A percentile compares a stretch with the other conserved stretches of the same genome.
Conservation (phyloP, 2,113 vertebrate species). For the Dryoscopus gambensis region DNA sequence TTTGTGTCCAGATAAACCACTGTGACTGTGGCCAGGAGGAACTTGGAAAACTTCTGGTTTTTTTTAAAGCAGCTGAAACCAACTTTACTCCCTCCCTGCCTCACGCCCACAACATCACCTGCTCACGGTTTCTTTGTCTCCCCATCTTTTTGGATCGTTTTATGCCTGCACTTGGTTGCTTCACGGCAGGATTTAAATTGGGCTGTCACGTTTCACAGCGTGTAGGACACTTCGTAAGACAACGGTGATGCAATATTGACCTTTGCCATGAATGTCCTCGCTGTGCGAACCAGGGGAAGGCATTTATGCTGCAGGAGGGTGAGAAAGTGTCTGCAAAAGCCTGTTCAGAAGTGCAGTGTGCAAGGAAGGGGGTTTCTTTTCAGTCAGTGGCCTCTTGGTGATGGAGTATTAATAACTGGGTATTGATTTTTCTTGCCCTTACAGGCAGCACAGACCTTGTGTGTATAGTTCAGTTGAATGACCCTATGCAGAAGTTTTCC, state of each 20-base stretch:
- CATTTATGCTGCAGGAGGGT: not conserved
- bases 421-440: not conserved
- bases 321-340: not conserved
- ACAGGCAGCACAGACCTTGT: slow-evolving; percentile 75
- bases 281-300: not conserved
- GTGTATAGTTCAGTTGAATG: slow-evolving; percentile 81
- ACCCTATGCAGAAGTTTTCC: slow-evolving; percentile 86
- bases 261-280: not conserved
- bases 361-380: not conserved
- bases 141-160: not conserved
- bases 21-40: not conserved
- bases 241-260: not conserved
- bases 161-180: not conserved
- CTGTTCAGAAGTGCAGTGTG: not conserved
- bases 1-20: not conserved
- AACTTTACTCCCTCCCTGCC: not conserved
- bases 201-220: not conserved
- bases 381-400: not conserved
- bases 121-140: not conserved
- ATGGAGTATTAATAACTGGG: not conserved
- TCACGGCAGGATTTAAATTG: not conserved
- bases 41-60: not conserved
- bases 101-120: not conserved
- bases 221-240: not conserved
- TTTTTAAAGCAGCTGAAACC: not conserved